Percentiles rank a stretch among this genome's conserved stretches.
Conservation (phyloP, 2,797 vertebrate genomes). For the Periparus ater region DNA sequence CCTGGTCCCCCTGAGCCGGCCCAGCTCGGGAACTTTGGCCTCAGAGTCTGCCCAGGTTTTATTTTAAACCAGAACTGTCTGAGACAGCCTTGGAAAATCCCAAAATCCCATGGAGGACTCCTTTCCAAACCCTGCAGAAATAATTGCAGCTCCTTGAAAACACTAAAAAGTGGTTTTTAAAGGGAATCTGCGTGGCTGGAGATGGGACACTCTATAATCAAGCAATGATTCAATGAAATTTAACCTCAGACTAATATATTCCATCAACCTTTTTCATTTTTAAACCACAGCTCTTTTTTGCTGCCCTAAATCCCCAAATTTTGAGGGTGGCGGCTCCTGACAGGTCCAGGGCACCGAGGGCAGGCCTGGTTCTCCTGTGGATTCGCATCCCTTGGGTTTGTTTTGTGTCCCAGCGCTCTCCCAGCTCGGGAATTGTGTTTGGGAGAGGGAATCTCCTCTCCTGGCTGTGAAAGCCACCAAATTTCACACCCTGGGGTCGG, state of each 20-base stretch:
- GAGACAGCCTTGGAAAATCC: conserved; percentile 14
- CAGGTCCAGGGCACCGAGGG: background rate
- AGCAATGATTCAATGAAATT: conserved; percentile 45
- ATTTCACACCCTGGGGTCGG: background rate
- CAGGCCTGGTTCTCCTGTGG: background rate
- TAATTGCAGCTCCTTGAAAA: conserved; percentile 53
- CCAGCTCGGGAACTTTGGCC: background rate
- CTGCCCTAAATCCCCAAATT: background rate
- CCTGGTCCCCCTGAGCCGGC: background rate
- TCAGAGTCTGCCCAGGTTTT: background rate
- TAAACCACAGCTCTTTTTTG: background rate
- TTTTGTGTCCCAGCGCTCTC: background rate
- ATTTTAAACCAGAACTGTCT: conserved; percentile 28
- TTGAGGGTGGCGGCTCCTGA: background rate
- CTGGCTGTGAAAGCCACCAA: background rate
- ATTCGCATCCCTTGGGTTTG: background rate
- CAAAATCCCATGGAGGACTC: conserved; percentile 6
- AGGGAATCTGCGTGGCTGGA: background rate
- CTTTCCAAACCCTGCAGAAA: conserved; percentile 44
- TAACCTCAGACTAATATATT: conserved; percentile 51
- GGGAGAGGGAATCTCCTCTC: background rate
- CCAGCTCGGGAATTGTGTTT: background rate
- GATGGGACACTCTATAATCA: conserved; percentile 1
- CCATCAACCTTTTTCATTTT: conserved; percentile 29
- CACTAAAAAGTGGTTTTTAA: background rate